Conservation (phyloP, 2,888 invertebrate genomes). For the Cecidostiba fungosa region DNA sequence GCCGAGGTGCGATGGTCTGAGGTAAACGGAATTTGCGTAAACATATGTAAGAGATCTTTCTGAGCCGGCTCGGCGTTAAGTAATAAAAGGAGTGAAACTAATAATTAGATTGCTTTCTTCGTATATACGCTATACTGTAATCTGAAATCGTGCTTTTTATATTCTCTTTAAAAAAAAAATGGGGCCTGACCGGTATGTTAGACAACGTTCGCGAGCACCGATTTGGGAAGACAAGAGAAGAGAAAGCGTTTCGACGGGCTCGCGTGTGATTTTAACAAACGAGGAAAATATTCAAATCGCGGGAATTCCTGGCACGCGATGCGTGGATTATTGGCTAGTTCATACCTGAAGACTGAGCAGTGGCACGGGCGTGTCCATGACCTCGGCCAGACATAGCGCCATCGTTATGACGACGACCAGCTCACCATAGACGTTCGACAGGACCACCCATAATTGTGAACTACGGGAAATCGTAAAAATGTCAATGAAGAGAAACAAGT, state of each 20-base stretch:
- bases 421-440: constrained; percentile 82
- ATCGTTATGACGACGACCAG: constrained; percentile 81
- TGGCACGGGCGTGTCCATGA: constrained; percentile 82
- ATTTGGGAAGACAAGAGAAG: neutral
- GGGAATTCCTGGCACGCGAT: neutral
- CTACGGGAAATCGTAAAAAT: constrained; percentile 70
- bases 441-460: constrained; percentile 81
- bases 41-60: neutral
- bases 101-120: neutral
- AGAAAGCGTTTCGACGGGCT: neutral
- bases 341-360: constrained; percentile 81
- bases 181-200: neutral
- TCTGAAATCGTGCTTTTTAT: too few relatives aligned
- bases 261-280: neutral
- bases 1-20: neutral
- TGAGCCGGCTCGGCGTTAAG: neutral
- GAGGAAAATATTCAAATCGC: neutral
- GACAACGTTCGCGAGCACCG: neutral
- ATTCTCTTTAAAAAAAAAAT: neutral
- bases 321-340: neutral
- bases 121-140: too few relatives aligned
- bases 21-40: neutral
- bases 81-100: neutral
- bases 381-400: constrained; percentile 81
- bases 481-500: neutral